Evolutionary conservation across 2,888 invertebrate genomes (phyloP).

Genomic region (Luperina testacea): DNA sequence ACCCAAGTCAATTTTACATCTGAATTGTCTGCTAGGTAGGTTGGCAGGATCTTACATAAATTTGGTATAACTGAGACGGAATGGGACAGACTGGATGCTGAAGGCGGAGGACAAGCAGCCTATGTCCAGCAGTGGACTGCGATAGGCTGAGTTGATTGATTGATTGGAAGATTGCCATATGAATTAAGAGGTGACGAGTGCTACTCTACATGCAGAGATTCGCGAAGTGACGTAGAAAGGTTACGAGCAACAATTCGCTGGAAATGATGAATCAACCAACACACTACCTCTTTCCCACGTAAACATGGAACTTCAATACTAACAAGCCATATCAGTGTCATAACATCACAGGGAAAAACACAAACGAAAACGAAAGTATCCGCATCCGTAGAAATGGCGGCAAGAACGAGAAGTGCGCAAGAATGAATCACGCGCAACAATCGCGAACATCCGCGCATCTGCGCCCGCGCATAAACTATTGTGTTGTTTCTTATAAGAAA

Average conservation of each 20-base stretch:
- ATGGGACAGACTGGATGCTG: not conserved
- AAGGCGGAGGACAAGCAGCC: not conserved
- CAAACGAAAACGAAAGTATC: slow-evolving; percentile 68
- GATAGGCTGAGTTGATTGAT: not conserved
- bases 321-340: slow-evolving; percentile 53
- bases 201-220: not conserved
- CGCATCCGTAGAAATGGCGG: slow-evolving; percentile 66
- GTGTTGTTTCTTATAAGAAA: slow-evolving; percentile 63
- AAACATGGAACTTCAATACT: slow-evolving; percentile 37
- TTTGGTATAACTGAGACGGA: not conserved
- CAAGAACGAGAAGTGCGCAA: slow-evolving; percentile 67
- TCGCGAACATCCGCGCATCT: slow-evolving; percentile 69
- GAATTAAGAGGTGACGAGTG: not conserved
- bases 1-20: not conserved
- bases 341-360: slow-evolving; percentile 58
- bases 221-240: not conserved
- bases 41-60: not conserved
- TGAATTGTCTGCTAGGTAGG: no score
- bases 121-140: not conserved
- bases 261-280: slow-evolving; percentile 29
- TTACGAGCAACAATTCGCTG: not conserved
- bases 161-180: not conserved
- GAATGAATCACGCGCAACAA: slow-evolving; percentile 70
- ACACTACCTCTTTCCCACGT: slow-evolving; percentile 56
- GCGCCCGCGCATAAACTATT: slow-evolving; percentile 61